Conservation (phyloP, 1,140 invertebrate genomes). For the Macrobrachium rosenbergii region DNA sequence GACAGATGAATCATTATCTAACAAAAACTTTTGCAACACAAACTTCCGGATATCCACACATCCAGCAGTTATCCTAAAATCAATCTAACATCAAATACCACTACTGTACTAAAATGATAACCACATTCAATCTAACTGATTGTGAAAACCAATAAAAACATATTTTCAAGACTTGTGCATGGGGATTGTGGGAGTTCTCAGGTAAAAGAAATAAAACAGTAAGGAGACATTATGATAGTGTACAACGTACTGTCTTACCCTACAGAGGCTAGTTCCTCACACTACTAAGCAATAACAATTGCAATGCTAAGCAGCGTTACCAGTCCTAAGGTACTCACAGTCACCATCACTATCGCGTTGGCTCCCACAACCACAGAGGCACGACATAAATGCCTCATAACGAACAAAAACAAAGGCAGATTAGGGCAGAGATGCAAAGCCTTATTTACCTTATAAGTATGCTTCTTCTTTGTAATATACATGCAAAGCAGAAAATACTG, state of each 20-base stretch:
- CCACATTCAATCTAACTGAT: no score
- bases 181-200: no score
- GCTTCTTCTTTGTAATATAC: not conserved
- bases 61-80: no score
- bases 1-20: no score
- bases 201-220: not conserved
- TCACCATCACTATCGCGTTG: constrained; percentile 31
- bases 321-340: constrained; percentile 19
- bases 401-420: constrained; percentile 24
- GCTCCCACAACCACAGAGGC: constrained; percentile 34
- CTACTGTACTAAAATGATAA: no score
- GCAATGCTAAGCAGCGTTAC: constrained; percentile 18
- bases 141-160: no score
- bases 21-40: no score
- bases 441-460: constrained; percentile 7
- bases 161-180: no score
- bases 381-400: constrained; percentile 33
- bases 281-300: not conserved
- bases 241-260: not conserved
- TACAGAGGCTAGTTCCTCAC: not conserved
- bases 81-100: no score
- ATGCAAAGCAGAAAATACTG: constrained; percentile 17
- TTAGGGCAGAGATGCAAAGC: constrained; percentile 15
- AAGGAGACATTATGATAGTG: not conserved
- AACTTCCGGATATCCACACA: no score